phyloP scores from a whole-genome alignment of 2,113 vertebrate genomes.

The Spermophilus dauricus region DNA sequence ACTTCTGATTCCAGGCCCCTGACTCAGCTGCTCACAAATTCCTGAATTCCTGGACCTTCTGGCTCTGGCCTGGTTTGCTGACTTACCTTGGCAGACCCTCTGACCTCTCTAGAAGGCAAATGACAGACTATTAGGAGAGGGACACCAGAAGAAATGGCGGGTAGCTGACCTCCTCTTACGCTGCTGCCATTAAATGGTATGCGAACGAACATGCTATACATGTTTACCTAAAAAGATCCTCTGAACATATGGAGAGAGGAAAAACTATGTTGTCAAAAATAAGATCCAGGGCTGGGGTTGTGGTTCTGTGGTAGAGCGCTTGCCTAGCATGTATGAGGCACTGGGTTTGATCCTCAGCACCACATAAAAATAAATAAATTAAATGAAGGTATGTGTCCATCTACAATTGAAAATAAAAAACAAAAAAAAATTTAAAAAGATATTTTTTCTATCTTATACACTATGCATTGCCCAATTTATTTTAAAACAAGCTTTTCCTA shows the following conservation, averaged over 20 bases:
- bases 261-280: not conserved
- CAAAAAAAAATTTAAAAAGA: not conserved
- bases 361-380: too few species aligned
- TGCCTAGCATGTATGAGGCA: too few species aligned
- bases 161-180: not conserved
- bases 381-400: too few species aligned
- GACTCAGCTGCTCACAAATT: conserved; percentile 46
- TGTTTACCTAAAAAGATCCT: not conserved
- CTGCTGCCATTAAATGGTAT: not conserved
- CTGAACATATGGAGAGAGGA: not conserved
- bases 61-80: conserved; percentile 12
- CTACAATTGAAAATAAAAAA: too few species aligned
- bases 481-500: not conserved
- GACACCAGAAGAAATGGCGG: not conserved
- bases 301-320: too few species aligned
- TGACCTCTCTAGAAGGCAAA: conserved; percentile 40
- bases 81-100: conserved; percentile 33
- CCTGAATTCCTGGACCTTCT: not conserved
- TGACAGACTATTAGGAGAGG: not conserved
- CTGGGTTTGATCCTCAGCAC: too few species aligned
- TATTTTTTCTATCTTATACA: not conserved
- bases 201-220: too few species aligned
- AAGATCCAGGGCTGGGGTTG: not conserved
- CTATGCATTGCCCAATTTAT: not conserved
- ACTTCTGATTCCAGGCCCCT: conserved; percentile 49